phyloP scores from a whole-genome alignment of 35 echinoderm and acorn worm genomes.

The Diadema setosum region DNA sequence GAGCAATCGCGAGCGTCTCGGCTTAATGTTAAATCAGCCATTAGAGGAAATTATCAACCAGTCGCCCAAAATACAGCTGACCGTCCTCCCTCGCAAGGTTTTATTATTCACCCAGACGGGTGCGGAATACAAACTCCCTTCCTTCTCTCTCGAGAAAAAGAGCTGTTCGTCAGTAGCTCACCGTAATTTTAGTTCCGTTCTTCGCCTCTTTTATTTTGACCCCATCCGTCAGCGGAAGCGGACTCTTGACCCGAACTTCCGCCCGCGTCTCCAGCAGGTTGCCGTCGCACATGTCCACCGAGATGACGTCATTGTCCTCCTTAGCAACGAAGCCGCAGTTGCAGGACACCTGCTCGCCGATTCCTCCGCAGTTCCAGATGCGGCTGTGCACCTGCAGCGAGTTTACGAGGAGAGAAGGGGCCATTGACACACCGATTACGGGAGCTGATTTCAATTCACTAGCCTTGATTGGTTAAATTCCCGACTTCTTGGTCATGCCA shows the following conservation, averaged over 20 bases:
- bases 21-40: too few relatives aligned
- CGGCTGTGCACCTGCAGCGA: conserved; percentile 63
- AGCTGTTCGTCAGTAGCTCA: too few relatives aligned
- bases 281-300: conserved; percentile 94
- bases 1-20: too few relatives aligned
- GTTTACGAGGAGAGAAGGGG: neutral
- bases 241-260: conserved; percentile 57
- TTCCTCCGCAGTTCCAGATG: conserved; percentile 90
- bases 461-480: too few relatives aligned
- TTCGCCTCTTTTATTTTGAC: conserved; percentile 85
- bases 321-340: conserved; percentile 95
- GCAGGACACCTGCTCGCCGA: conserved; percentile 68
- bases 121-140: too few relatives aligned
- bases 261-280: conserved; percentile 53
- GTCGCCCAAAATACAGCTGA: too few relatives aligned
- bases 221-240: conserved; percentile 64
- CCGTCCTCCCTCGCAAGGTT: too few relatives aligned
- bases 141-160: too few relatives aligned
- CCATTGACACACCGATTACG: neutral
- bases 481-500: too few relatives aligned
- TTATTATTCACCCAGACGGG: too few relatives aligned
- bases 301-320: conserved; percentile 96
- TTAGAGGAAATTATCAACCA: too few relatives aligned
- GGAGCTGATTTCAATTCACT: too few relatives aligned
- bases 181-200: conserved; percentile 84